Base-by-base conservation (phyloP, 2,888 invertebrate species). In the Harpalus rubripes region DNA sequence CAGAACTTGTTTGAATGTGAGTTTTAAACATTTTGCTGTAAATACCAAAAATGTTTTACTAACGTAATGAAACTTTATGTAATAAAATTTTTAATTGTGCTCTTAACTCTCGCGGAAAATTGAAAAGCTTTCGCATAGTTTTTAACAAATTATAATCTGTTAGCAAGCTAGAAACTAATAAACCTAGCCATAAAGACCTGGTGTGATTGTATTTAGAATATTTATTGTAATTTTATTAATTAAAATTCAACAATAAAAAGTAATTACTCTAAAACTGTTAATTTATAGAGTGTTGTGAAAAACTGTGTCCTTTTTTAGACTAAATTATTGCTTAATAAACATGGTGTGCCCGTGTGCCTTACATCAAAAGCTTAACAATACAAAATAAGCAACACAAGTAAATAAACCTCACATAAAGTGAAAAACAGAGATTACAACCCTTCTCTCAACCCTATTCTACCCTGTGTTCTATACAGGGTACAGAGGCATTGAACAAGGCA, bases 71-170 rank as follows among this genome's bases (percentile, higher is more conserved):
- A 78, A 78, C 76, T 78, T 78, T 58, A 58, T 26, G 76, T 58
- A 56, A 58, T 78, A 78, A 78, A 78, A 78, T 78, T 78, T 78
- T 78, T 78, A 78, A 78, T 78, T 78, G 58, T 26, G 56, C 56
- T 56, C 76, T 78, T 78, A 78, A 78, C 56, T 78, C 76, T 1
- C 56, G 56, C 7, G 26, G 76, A 78, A 78, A 78, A 78, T 78
- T 78, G 76, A 78, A 78, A 78, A 78, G 56, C 56, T 78, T 78
- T 58, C 76, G 56, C 76, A 56, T 78, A 58, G 56, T 78, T 78
- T 72, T 56, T 78, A 78, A 78, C 76, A 78, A 78, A 52, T 56
- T 56, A 78, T 56, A 78, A 78, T 78, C 56, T 56, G 56, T 78
- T 78, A 16, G 15, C 41, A 72, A 72, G 8, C 41, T 44, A 72